Evolutionary conservation across 1,140 invertebrate genomes (phyloP).

Genomic region (Lineus longissimus): DNA sequence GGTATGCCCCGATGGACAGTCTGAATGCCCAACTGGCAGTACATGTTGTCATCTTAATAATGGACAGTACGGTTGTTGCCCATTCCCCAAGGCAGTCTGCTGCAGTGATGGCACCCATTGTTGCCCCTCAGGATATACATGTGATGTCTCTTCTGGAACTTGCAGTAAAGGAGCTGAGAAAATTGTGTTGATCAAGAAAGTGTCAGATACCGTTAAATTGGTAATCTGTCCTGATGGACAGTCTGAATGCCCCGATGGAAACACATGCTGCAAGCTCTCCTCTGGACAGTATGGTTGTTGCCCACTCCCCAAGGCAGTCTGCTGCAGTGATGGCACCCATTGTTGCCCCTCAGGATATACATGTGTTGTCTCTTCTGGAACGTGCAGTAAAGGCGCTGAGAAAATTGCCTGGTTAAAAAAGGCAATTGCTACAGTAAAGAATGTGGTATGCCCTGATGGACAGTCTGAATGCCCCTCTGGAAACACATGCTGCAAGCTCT

Average conservation of each 20-base stretch:
- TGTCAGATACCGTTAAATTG: background rate
- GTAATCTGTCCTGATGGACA: background rate
- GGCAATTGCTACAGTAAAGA: background rate
- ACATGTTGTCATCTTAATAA: slow-evolving; percentile 37
- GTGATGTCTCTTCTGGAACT: slow-evolving; percentile 20
- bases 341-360: slow-evolving; percentile 35
- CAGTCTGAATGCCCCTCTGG: background rate
- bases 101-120: slow-evolving; percentile 40
- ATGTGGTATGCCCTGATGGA: background rate
- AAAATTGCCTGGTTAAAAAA: slow-evolving; percentile 21
- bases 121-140: slow-evolving; percentile 31
- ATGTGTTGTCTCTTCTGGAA: slow-evolving; percentile 23
- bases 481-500: background rate
- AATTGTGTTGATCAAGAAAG: slow-evolving; percentile 20
- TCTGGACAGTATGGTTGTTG: background rate
- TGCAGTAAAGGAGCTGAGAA: slow-evolving; percentile 21
- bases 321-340: slow-evolving; percentile 40
- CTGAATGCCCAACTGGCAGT: slow-evolving; percentile 36
- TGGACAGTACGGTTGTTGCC: slow-evolving; percentile 52
- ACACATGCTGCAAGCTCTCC: background rate
- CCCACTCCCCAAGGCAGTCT: slow-evolving; percentile 33
- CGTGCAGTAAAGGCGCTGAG: slow-evolving; percentile 20
- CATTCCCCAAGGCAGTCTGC: slow-evolving; percentile 42
- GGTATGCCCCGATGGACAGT: slow-evolving; percentile 12
- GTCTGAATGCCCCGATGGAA: slow-evolving; percentile 4